phyloP scores from a whole-genome alignment of 2,888 invertebrate species.

The Trissolcus japonicus region DNA sequence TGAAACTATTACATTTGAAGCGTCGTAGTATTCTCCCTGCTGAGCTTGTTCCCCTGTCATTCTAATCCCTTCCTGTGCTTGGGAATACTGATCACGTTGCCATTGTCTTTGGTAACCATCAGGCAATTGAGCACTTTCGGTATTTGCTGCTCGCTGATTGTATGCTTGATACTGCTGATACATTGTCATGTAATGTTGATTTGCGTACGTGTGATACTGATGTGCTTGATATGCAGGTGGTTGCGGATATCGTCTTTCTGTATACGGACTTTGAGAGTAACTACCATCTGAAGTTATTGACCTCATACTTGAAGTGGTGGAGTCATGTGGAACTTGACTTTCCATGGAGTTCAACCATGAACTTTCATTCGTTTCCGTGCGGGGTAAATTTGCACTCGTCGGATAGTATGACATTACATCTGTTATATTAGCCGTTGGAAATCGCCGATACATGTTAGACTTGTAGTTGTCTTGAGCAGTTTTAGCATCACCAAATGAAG shows the following conservation, averaged over 20 bases:
- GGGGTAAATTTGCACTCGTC: constrained; percentile 80
- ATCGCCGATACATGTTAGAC: constrained; percentile 81
- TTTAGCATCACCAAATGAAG: constrained; percentile 77
- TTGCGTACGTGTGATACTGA: constrained; percentile 69
- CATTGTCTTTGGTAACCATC: constrained; percentile 71
- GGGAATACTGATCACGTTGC: constrained; percentile 70
- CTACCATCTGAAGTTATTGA: constrained; percentile 71
- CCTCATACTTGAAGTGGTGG: constrained; percentile 78
- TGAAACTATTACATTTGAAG: constrained; percentile 83
- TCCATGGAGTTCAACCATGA: constrained; percentile 80
- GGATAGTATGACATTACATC: constrained; percentile 90
- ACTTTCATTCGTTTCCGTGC: constrained; percentile 79
- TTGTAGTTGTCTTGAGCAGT: constrained; percentile 82
- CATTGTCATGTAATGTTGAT: constrained; percentile 70
- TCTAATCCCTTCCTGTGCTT: constrained; percentile 64
- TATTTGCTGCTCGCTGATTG: constrained; percentile 64
- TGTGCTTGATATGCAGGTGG: constrained; percentile 72
- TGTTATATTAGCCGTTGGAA: constrained; percentile 84
- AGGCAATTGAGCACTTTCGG: constrained; percentile 67
- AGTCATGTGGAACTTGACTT: constrained; percentile 78
- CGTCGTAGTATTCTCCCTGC: constrained; percentile 77
- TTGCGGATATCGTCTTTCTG: constrained; percentile 69
- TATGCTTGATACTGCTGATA: constrained; percentile 72
- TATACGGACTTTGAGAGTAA: constrained; percentile 69
- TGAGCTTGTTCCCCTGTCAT: constrained; percentile 64